These are phyloP conservation scores for Drosophila navojoa DNA, from an alignment of 1,140 invertebrate species.

Conservation along the genomic window DNA sequence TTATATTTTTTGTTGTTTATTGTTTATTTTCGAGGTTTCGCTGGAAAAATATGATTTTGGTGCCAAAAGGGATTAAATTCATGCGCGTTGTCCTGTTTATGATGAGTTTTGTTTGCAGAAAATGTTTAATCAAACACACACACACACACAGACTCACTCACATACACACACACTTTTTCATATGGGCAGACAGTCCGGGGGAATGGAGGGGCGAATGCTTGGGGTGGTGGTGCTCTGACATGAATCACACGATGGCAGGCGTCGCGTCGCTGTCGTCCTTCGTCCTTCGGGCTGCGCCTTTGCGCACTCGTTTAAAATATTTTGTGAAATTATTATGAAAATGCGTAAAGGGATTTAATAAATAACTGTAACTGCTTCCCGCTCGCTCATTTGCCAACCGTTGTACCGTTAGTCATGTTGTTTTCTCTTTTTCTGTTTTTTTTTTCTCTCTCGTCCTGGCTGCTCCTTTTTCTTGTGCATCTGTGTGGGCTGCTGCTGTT, in stretches of 20 bases:
- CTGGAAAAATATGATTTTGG: constrained; percentile 75
- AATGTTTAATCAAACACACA: constrained; percentile 71
- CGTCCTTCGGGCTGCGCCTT: constrained; percentile 19
- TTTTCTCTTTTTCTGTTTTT: constrained; percentile 41
- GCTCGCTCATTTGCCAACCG: constrained; percentile 67
- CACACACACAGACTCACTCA: constrained; percentile 14
- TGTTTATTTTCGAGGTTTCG: constrained; percentile 14
- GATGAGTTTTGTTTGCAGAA: constrained; percentile 57
- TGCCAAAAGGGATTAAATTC: constrained; percentile 81
- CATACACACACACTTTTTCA: constrained; percentile 8
- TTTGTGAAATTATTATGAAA: constrained; percentile 83
- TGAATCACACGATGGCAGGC: constrained; percentile 71
- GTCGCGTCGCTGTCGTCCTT: constrained; percentile 27
- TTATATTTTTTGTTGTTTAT: constrained; percentile 20
- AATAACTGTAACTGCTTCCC: constrained; percentile 83
- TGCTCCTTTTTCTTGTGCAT: constrained; percentile 68
- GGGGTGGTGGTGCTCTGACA: constrained; percentile 43
- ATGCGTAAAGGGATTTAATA: constrained; percentile 84
- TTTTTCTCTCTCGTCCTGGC: constrained; percentile 30
- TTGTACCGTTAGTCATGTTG: constrained; percentile 72
- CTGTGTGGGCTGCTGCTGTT: constrained; percentile 55
- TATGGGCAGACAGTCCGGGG: constrained; percentile 10
- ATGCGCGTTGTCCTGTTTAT: constrained; percentile 73
- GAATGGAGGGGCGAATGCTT: background rate
- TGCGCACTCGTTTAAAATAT: constrained; percentile 71